Percentiles rank a stretch among this genome's conserved stretches.
Conservation (phyloP, 2,797 vertebrate species). For the Nasua narica region DNA sequence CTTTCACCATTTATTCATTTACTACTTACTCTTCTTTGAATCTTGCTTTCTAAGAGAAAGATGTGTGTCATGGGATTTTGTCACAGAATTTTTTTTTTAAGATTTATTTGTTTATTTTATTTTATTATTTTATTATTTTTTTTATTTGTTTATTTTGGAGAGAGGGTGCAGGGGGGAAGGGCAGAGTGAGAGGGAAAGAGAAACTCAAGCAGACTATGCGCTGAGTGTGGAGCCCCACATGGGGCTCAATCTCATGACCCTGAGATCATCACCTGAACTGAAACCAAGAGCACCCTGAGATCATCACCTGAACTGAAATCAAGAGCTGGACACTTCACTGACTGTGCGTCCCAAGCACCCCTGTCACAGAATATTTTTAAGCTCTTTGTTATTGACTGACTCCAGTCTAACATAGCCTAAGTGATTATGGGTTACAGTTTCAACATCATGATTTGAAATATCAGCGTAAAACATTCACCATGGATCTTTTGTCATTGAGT, state of each 20-base stretch:
- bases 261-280: too few relatives aligned
- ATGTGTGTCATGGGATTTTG: neutral
- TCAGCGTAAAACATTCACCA: neutral
- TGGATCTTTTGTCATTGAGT: neutral
- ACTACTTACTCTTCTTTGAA: neutral
- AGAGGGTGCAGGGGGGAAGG: neutral
- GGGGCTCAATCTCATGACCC: too few relatives aligned
- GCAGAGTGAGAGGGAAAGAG: neutral
- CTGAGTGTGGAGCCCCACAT: neutral
- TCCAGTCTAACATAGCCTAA: neutral
- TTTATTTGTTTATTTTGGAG: neutral
- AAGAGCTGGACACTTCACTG: too few relatives aligned
- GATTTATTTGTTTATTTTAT: neutral
- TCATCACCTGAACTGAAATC: neutral
- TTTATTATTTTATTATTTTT: too few relatives aligned
- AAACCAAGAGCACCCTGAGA: too few relatives aligned
- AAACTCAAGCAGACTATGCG: neutral
- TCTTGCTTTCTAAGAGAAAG: neutral
- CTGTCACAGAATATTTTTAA: neutral
- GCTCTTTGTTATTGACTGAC: neutral
- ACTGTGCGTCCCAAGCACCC: neutral
- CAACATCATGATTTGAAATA: neutral
- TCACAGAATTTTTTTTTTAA: neutral
- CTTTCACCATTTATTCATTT: neutral
- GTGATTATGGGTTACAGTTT: neutral